Conservation (phyloP, 2,797 vertebrate genomes). For the Phataginus tetradactyla region DNA sequence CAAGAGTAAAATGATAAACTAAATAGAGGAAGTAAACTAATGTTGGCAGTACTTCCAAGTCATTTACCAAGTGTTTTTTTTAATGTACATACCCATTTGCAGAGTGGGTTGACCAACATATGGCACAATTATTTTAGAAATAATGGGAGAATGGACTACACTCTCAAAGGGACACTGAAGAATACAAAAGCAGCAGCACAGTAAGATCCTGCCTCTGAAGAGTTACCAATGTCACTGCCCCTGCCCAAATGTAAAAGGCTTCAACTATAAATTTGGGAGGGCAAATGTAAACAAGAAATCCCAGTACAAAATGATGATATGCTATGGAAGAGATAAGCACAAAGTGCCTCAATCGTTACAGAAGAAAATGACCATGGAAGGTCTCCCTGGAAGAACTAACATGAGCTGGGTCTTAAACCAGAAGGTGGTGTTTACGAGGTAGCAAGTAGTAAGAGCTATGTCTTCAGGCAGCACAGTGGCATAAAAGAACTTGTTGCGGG, state of each 20-base stretch:
- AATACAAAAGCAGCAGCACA: neutral
- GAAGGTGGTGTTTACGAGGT: neutral
- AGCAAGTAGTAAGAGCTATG: neutral
- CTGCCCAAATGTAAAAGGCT: neutral
- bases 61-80: neutral
- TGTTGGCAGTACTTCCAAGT: neutral
- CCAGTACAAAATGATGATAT: neutral
- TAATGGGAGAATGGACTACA: neutral
- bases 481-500: neutral
- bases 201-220: neutral
- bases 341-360: neutral
- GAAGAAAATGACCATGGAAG: neutral
- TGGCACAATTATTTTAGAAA: slow-evolving; percentile 9
- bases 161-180: neutral
- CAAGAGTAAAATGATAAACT: slow-evolving; percentile 35
- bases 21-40: neutral
- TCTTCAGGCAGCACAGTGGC: neutral
- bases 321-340: neutral
- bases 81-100: neutral
- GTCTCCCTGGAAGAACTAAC: neutral
- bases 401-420: neutral
- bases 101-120: neutral
- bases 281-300: neutral
- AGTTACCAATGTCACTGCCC: neutral
- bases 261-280: neutral